Conservation (phyloP, 1,140 invertebrate species). For the Danaus melanippus region DNA sequence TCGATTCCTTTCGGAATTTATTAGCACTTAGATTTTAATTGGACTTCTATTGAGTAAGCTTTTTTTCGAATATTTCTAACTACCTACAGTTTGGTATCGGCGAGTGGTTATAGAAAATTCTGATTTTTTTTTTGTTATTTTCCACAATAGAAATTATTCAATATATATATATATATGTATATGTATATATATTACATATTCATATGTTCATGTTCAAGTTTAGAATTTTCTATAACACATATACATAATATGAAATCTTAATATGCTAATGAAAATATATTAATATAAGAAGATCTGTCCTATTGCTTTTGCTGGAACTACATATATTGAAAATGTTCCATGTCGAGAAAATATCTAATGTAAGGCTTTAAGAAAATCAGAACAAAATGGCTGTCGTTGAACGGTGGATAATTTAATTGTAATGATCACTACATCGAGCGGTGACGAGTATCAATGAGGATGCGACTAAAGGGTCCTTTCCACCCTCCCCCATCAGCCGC, state of each 20-base stretch:
- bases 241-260: too few relatives aligned
- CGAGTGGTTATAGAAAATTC: not conserved
- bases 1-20: constrained; percentile 65
- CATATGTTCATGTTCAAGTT: too few relatives aligned
- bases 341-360: not conserved
- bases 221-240: too few relatives aligned
- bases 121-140: too few relatives aligned
- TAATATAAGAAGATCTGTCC: too few relatives aligned
- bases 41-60: constrained; percentile 49
- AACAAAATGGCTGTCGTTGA: constrained; percentile 52
- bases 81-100: constrained; percentile 16
- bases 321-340: too few relatives aligned
- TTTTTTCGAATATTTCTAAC: constrained; percentile 29
- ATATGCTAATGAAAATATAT: too few relatives aligned
- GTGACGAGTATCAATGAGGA: constrained; percentile 65
- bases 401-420: constrained; percentile 65
- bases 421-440: constrained; percentile 65
- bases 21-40: constrained; percentile 65
- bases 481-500: constrained; percentile 31
- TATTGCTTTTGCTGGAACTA: too few relatives aligned
- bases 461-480: constrained; percentile 55
- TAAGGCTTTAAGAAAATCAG: constrained; percentile 33
- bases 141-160: too few relatives aligned
- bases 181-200: too few relatives aligned
- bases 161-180: too few relatives aligned